phyloP scores from a whole-genome alignment of 2,888 invertebrate genomes.

The Caenorhabditis angaria region DNA sequence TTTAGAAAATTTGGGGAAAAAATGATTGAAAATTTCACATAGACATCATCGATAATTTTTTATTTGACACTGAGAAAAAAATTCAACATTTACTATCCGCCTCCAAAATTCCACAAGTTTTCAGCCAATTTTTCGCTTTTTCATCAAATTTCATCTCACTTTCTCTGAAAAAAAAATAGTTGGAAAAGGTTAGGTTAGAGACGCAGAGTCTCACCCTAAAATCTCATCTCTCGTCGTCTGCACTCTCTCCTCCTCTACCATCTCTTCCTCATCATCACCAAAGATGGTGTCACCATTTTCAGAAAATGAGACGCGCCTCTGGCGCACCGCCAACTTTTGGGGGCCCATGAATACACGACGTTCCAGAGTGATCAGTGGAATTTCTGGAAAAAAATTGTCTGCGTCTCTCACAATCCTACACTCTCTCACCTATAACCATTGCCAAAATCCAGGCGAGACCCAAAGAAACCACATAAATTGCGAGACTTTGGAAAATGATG shows the following conservation, averaged over 20 bases:
- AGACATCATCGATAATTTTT: too few relatives aligned
- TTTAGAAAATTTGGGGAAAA: too few relatives aligned
- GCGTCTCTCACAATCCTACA: neutral
- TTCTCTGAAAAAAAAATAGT: neutral
- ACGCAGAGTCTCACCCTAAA: too few relatives aligned
- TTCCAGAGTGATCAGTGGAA: constrained; percentile 43
- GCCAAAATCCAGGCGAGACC: constrained; percentile 45
- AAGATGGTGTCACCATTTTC: neutral
- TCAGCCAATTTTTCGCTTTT: neutral
- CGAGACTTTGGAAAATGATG: constrained; percentile 40
- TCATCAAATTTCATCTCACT: neutral
- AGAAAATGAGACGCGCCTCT: neutral
- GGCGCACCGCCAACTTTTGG: neutral
- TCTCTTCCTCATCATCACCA: neutral
- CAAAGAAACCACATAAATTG: constrained; percentile 34
- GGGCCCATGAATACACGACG: constrained; percentile 35
- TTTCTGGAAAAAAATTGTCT: constrained; percentile 22
- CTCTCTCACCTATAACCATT: constrained; percentile 34
- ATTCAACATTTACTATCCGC: too few relatives aligned
- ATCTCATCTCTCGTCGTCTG: neutral
- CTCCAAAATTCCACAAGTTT: neutral
- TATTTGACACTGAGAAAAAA: too few relatives aligned
- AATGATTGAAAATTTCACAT: too few relatives aligned
- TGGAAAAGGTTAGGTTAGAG: too few relatives aligned
- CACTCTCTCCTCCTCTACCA: neutral